Base-by-base conservation (phyloP, 2,113 vertebrate genomes). In the Nipponia nippon region DNA sequence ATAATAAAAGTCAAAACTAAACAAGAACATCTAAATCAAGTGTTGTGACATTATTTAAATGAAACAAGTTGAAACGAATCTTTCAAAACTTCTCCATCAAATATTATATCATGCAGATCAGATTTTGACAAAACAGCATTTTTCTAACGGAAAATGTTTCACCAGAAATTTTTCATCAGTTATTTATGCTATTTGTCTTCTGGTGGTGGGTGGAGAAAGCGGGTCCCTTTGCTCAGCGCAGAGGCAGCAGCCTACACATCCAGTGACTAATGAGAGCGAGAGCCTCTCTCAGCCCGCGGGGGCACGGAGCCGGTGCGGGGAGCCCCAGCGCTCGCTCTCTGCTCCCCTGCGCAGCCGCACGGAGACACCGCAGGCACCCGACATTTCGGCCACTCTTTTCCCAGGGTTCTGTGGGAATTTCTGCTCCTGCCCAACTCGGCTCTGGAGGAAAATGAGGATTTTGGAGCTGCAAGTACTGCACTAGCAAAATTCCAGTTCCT, bases 1-100 rank as follows among this genome's bases (percentile, higher is more conserved):
- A 92, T 89, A 86, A 94, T 76, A 91, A 19, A 88, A 97, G 88
- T 59, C 87, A 97, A 96, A 97, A 92, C 90, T 40, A 93, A 97
- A 96, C 92, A 96, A 89, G 96, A 92, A 89, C 63, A 83, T 30
- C 96, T 89, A 83, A 96, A 96, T 23, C 88, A 63, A 95, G 76
- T 88, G 89, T 96, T 97, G 87, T 94, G 95, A 97, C 96, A 88
- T 53, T 42, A 53, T 26, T 83, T 52, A 90, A 93, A 55, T 42
- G 90, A 95, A 97, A 97, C 90, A 77, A 86, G 58, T 58, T 9
- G 67, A 90, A 88, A 58, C 0, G 22, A 93, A 92, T 58, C 95
- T 90, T 88, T 96, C 96, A 92, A 75, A 81, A 72, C 92, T 87
- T 20, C 88, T 89, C 89, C 91, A 53, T 96, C 96, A 92, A 95